These are phyloP conservation scores for Heliocidaris erythrogramma DNA, from an alignment of 35 echinoderm and acorn worm genomes.

Conservation along the genomic window DNA sequence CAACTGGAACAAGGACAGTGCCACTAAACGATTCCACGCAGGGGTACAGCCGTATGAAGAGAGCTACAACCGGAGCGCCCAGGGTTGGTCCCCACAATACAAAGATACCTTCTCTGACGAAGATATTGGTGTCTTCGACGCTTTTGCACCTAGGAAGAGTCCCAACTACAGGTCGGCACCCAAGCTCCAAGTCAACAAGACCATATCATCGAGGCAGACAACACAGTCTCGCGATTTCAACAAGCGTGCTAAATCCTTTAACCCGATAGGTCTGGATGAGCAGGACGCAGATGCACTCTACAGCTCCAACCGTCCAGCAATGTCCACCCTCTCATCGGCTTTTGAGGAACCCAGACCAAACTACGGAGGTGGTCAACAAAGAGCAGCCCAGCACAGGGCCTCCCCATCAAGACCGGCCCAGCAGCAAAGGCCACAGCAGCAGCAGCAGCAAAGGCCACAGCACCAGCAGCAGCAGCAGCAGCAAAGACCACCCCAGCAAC, in stretches of 20 bases:
- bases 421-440: background rate
- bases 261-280: slow-evolving; percentile 25
- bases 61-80: slow-evolving; percentile 32
- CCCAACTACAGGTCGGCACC: background rate
- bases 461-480: background rate
- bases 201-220: background rate
- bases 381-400: slow-evolving; percentile 21
- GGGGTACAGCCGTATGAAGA: slow-evolving; percentile 31
- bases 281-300: slow-evolving; percentile 30
- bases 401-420: background rate
- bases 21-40: background rate
- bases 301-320: background rate
- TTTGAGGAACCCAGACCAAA: slow-evolving; percentile 45
- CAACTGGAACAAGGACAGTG: slow-evolving; percentile 10
- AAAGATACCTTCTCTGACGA: slow-evolving; percentile 8
- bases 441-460: background rate
- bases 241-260: slow-evolving; percentile 22
- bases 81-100: slow-evolving; percentile 3
- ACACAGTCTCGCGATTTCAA: background rate
- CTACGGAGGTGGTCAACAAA: background rate
- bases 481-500: background rate
- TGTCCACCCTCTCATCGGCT: slow-evolving; percentile 7
- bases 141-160: background rate
- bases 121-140: slow-evolving; percentile 13
- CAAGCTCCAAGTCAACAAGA: background rate